Percentiles rank a stretch among this genome's conserved stretches.
phyloP scores from a whole-genome alignment of 2,888 invertebrate genomes.

The Nemotelus pantherinus region DNA sequence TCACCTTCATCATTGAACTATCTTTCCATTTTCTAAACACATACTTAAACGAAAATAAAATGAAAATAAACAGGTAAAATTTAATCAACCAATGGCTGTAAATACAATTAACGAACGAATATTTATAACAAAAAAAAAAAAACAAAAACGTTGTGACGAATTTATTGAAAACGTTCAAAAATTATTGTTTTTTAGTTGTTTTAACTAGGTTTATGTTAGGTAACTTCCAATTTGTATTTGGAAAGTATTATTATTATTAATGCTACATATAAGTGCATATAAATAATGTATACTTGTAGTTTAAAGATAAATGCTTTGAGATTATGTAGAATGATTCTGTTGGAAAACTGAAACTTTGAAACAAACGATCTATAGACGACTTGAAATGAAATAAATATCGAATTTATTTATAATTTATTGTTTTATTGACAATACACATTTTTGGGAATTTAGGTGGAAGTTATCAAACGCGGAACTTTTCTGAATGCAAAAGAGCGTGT shows the following conservation, averaged over 20 bases:
- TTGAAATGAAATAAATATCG: neutral
- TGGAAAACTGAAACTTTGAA: neutral
- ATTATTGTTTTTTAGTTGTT: neutral
- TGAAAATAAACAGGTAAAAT: too few relatives aligned
- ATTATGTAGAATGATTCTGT: conserved; percentile 25
- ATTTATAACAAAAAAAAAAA: conserved; percentile 18
- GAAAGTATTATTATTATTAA: neutral
- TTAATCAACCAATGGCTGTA: conserved; percentile 38
- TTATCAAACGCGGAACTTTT: too few relatives aligned
- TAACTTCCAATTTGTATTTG: neutral
- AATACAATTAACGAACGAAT: conserved; percentile 38
- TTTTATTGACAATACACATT: too few relatives aligned
- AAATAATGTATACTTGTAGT: neutral
- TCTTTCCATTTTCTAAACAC: too few relatives aligned
- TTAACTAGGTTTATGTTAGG: too few relatives aligned
- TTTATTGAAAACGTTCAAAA: conserved; percentile 16
- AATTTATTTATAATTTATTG: neutral
- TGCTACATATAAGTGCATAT: neutral
- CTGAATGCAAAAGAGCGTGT: too few relatives aligned
- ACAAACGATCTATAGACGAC: neutral
- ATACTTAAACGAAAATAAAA: too few relatives aligned
- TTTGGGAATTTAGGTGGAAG: too few relatives aligned
- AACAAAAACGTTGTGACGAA: neutral
- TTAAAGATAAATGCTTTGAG: neutral
- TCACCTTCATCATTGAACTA: too few relatives aligned